phyloP scores from a whole-genome alignment of 2,888 invertebrate species.

The Agrotis exclamationis region DNA sequence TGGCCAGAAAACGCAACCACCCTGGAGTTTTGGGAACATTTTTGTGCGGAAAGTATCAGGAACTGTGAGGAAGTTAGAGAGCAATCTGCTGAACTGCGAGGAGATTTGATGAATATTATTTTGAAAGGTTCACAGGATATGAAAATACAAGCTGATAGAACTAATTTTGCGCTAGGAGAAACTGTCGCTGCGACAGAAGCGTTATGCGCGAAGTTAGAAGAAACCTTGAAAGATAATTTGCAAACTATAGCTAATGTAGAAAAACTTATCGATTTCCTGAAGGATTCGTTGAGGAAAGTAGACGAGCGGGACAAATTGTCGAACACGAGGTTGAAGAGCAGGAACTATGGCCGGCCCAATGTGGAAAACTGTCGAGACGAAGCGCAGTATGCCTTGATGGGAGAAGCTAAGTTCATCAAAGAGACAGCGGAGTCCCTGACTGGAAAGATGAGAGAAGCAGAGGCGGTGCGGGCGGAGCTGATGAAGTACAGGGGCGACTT shows the following conservation, averaged over 20 bases:
- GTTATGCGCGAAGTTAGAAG: conserved; percentile 93
- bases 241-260: conserved; percentile 95
- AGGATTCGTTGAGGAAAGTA: conserved; percentile 93
- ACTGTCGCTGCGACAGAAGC: conserved; percentile 94
- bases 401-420: conserved; percentile 93
- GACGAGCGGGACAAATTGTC: conserved; percentile 95
- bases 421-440: conserved; percentile 87
- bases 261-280: conserved; percentile 93
- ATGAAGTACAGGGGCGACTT: conserved; percentile 92
- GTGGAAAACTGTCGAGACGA: conserved; percentile 96
- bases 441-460: conserved; percentile 92
- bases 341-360: conserved; percentile 93
- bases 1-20: conserved; percentile 94
- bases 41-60: conserved; percentile 94
- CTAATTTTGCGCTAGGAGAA: conserved; percentile 94
- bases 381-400: conserved; percentile 94
- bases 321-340: conserved; percentile 95
- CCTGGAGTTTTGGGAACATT: conserved; percentile 96
- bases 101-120: conserved; percentile 93
- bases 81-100: conserved; percentile 93
- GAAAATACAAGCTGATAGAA: conserved; percentile 95
- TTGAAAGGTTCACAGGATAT: conserved; percentile 95
- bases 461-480: conserved; percentile 88
- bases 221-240: conserved; percentile 93
- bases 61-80: conserved; percentile 94